phyloP scores from a whole-genome alignment of 2,797 vertebrate species.

The Dermochelys coriacea region DNA sequence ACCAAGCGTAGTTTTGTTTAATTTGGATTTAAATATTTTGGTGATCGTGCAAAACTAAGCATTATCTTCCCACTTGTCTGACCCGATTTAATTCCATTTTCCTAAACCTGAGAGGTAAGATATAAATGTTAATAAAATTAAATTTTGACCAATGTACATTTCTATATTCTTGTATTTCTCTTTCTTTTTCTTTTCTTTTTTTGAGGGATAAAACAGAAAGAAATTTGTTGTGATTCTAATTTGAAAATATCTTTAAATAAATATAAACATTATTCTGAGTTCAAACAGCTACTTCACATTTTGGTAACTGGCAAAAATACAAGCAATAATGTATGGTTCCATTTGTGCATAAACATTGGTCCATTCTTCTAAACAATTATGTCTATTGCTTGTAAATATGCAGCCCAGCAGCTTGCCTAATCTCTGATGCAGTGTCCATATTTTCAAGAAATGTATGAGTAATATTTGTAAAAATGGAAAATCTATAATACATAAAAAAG shows the following conservation, averaged over 20 bases:
- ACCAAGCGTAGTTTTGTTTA: constrained; percentile 45
- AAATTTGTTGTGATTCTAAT: constrained; percentile 32
- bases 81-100: constrained; percentile 74
- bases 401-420: neutral
- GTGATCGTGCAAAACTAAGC: constrained; percentile 54
- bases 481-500: neutral
- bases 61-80: constrained; percentile 74
- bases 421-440: neutral
- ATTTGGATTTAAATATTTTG: constrained; percentile 64
- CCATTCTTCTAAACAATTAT: neutral
- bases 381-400: neutral
- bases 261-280: constrained; percentile 13
- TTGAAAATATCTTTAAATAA: constrained; percentile 48
- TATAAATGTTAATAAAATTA: constrained; percentile 82
- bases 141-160: constrained; percentile 59
- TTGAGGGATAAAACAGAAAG: neutral
- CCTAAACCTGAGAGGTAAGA: constrained; percentile 65
- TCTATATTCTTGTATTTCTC: constrained; percentile 38
- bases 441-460: neutral
- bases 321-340: neutral
- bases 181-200: neutral
- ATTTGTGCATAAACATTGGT: neutral
- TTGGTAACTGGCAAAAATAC: neutral
- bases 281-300: neutral
- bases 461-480: neutral